Conservation (phyloP, 2,113 vertebrate species). For the Cairina moschata region DNA sequence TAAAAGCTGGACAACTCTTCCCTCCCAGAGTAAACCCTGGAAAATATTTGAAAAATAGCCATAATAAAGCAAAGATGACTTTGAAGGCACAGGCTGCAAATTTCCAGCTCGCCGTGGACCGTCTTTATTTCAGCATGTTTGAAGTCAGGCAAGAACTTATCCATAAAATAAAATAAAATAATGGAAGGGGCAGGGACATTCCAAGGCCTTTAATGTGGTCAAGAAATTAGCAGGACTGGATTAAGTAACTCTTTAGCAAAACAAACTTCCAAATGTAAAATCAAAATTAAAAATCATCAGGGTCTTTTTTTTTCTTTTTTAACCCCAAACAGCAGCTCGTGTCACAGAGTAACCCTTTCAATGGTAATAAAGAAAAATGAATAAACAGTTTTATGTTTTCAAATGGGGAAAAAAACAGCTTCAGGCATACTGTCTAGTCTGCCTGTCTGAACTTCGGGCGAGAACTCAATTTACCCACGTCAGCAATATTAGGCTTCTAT, state of each 20-base stretch:
- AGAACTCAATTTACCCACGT: background rate
- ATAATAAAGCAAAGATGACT: background rate
- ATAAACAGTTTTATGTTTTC: background rate
- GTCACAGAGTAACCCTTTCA: background rate
- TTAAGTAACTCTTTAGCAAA: slow-evolving; percentile 19
- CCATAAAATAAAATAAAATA: background rate
- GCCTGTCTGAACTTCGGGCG: background rate
- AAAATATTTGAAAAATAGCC: background rate
- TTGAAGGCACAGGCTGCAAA: background rate
- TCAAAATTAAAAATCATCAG: background rate
- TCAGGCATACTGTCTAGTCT: background rate
- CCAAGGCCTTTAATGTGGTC: background rate
- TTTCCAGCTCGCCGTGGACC: background rate
- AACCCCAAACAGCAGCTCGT: background rate
- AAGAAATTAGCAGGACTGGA: background rate
- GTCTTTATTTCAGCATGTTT: background rate
- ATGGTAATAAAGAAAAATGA: background rate
- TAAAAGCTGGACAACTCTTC: background rate
- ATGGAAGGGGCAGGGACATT: background rate
- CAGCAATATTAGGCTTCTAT: background rate
- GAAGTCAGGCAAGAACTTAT: background rate
- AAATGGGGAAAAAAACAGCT: background rate
- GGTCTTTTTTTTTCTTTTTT: background rate
- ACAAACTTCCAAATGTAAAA: background rate
- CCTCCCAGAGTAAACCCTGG: background rate